Percentiles rank a stretch among this genome's conserved stretches.
Conservation (phyloP, 1,140 invertebrate genomes). For the Gerris buenoi region DNA sequence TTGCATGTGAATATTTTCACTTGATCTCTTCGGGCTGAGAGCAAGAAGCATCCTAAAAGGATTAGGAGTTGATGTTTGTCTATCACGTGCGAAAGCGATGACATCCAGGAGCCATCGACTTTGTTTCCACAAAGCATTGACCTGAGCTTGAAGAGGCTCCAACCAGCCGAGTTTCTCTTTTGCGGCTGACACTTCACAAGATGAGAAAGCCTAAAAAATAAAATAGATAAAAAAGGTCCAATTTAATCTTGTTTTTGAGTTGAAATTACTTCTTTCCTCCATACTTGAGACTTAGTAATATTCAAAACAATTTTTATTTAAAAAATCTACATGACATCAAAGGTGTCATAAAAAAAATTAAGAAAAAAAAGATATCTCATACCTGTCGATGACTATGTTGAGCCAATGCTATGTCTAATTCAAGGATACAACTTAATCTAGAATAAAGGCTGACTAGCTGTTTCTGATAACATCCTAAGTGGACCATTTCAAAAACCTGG, state of each 20-base stretch:
- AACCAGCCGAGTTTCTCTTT: conserved; percentile 68
- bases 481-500: conserved; percentile 71
- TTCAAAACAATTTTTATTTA: no score
- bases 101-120: conserved; percentile 90
- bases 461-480: conserved; percentile 76
- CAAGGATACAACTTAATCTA: conserved; percentile 75
- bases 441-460: conserved; percentile 78
- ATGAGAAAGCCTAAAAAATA: conserved; percentile 74
- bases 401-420: conserved; percentile 79
- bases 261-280: no score
- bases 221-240: no score
- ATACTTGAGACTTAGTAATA: no score
- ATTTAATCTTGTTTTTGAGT: no score
- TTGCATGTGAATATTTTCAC: conserved; percentile 17
- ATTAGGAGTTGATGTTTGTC: conserved; percentile 31
- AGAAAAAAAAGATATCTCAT: no score
- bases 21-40: conserved; percentile 16
- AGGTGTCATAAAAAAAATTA: no score
- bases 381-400: conserved; percentile 78
- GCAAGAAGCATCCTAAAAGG: conserved; percentile 31
- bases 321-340: no score
- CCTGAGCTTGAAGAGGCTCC: conserved; percentile 61
- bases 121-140: conserved; percentile 78
- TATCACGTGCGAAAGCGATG: conserved; percentile 78
- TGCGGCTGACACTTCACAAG: conserved; percentile 64